Conservation (phyloP, 2,888 invertebrate species). For the Catocala nupta region DNA sequence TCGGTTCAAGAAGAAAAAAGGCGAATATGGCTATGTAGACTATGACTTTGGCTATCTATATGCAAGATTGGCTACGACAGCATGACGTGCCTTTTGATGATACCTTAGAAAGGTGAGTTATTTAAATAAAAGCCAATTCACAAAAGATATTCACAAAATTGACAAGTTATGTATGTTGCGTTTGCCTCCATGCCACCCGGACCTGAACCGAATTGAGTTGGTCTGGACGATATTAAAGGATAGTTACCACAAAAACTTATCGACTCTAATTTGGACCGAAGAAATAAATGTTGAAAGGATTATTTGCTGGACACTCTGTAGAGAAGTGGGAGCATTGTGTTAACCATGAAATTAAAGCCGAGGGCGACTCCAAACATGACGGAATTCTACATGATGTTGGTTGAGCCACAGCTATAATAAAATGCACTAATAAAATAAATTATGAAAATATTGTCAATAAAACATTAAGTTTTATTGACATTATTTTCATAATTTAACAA, state of each 20-base stretch:
- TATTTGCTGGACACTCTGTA: neutral
- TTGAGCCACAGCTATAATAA: too few relatives aligned
- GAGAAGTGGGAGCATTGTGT: neutral
- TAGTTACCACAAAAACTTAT: neutral
- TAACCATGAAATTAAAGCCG: neutral
- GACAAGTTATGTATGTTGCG: neutral
- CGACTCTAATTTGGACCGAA: neutral
- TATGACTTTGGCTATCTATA: neutral
- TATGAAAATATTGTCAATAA: too few relatives aligned
- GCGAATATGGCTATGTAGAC: neutral
- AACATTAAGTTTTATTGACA: too few relatives aligned
- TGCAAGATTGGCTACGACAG: neutral
- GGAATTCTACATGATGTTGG: neutral
- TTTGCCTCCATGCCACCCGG: too few relatives aligned
- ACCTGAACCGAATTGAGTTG: too few relatives aligned
- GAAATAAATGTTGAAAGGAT: neutral
- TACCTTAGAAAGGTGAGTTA: neutral
- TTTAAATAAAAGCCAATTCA: neutral
- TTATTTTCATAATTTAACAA: too few relatives aligned
- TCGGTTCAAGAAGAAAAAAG: constrained; percentile 2
- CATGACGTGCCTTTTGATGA: neutral
- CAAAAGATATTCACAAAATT: neutral
- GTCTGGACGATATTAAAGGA: too few relatives aligned
- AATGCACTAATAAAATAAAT: too few relatives aligned
- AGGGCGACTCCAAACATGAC: neutral